Evolutionary conservation across 30 jellyfish, hydroid and myxozoan species (phyloP).

Genomic region (Sanderia malayensis): DNA sequence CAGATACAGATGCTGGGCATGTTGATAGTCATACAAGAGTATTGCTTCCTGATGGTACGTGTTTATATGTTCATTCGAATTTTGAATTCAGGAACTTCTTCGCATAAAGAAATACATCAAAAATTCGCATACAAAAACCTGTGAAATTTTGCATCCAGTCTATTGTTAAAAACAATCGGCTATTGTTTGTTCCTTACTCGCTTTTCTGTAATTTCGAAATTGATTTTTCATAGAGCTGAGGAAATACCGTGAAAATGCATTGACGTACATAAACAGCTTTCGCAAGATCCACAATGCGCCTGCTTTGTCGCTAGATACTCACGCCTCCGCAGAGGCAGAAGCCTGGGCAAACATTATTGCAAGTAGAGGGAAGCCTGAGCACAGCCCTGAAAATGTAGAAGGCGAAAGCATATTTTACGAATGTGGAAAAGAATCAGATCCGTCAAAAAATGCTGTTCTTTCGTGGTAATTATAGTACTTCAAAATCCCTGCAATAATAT

Average conservation of each 20-base stretch:
- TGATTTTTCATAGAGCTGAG: constrained; percentile 46
- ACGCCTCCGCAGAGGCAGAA: constrained; percentile 71
- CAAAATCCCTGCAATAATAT: too few relatives aligned
- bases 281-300: constrained; percentile 57
- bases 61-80: too few relatives aligned
- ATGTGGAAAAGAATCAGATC: constrained; percentile 48
- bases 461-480: constrained; percentile 41
- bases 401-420: constrained; percentile 55
- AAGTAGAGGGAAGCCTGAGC: constrained; percentile 66
- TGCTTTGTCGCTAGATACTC: constrained; percentile 49
- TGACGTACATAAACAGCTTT: constrained; percentile 45
- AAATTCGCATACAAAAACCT: too few relatives aligned
- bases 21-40: neutral
- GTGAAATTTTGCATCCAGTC: too few relatives aligned
- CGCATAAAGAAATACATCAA: too few relatives aligned
- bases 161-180: too few relatives aligned
- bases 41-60: neutral
- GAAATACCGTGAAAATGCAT: constrained; percentile 36
- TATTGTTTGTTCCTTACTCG: too few relatives aligned
- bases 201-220: too few relatives aligned
- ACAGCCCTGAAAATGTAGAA: constrained; percentile 43
- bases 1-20: neutral
- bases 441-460: constrained; percentile 56
- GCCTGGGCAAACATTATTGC: constrained; percentile 71
- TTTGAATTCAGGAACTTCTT: too few relatives aligned